Evolutionary conservation across 1,140 invertebrate genomes (phyloP), one percentile per base, ranked within the genome.

Genomic region (Nilaparvata lugens): DNA sequence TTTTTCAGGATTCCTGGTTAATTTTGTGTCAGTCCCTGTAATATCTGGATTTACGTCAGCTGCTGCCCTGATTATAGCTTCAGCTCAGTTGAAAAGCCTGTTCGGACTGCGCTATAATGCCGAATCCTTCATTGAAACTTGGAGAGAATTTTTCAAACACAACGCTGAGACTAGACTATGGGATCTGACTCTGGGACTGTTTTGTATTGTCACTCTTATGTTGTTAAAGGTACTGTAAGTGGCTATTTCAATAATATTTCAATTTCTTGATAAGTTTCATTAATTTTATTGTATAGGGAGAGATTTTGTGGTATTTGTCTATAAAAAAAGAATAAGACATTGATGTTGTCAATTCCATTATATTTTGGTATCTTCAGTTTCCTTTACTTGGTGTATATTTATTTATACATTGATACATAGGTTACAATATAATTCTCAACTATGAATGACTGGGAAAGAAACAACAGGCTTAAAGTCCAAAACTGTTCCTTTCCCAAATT

Each of bases 41-140:
- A 94, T 93, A 0, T 91, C 91, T 56, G 92, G 93, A 0, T 97
- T 96, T 69, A 95, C 93, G 0, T 93, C 91, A 19, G 93, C 93
- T 14, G 95, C 93, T 0, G 93, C 94, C 14, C 81, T 97, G 6
- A 95, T 94, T 52, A 96, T 97, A 51, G 88, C 89, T 1, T 82
- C 86, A 7, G 89, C 91, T 0, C 94, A 97, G 75, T 71, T 96
- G 0, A 96, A 92, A 73, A 85, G 84, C 53, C 74, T 95, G 1
- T 73, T 93, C 9, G 92, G 91, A 1, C 72, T 95, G 6, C 81
- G 81, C 64, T 88, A 91, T 65, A 80, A 81, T 21, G 80, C 87
- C 0, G 82, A 81, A 59, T 84, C 84, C 56, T 87, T 91, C 68
- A 68, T 90, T 40, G 83, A 88, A 58, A 84, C 85, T 1, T 65